Percentiles rank a stretch among this genome's conserved stretches.
Conservation (phyloP, 1,140 invertebrate genomes). For the Whitmania pigra region DNA sequence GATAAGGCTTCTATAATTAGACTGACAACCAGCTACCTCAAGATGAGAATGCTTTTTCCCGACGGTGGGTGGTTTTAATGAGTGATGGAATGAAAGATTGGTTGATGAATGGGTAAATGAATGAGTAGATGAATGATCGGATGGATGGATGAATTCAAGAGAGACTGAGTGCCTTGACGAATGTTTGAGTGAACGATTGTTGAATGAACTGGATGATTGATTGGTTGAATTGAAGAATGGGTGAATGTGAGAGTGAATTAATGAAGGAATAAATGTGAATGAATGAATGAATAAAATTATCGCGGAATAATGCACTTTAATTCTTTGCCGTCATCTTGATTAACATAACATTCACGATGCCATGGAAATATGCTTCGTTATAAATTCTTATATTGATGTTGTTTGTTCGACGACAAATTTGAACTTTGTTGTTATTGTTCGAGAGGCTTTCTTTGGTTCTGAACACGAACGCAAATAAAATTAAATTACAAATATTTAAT, state of each 20-base stretch:
- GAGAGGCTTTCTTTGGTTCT: too few species aligned
- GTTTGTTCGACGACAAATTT: neutral
- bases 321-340: neutral
- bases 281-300: neutral
- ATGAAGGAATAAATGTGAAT: neutral
- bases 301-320: neutral
- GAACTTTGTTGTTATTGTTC: neutral
- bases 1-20: conserved; percentile 98
- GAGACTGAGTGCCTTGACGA: neutral
- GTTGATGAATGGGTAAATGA: too few species aligned
- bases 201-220: too few species aligned
- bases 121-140: too few species aligned
- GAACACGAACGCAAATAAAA: too few species aligned
- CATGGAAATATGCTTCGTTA: neutral
- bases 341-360: neutral
- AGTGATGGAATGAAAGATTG: neutral
- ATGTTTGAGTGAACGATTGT: neutral
- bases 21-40: conserved; percentile 91
- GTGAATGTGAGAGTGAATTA: neutral
- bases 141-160: neutral
- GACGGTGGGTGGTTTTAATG: conserved; percentile 14
- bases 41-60: conserved; percentile 46
- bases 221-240: neutral
- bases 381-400: neutral
- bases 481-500: too few species aligned